phyloP scores from a whole-genome alignment of 2,888 invertebrate species.

The Parnassius orleans region DNA sequence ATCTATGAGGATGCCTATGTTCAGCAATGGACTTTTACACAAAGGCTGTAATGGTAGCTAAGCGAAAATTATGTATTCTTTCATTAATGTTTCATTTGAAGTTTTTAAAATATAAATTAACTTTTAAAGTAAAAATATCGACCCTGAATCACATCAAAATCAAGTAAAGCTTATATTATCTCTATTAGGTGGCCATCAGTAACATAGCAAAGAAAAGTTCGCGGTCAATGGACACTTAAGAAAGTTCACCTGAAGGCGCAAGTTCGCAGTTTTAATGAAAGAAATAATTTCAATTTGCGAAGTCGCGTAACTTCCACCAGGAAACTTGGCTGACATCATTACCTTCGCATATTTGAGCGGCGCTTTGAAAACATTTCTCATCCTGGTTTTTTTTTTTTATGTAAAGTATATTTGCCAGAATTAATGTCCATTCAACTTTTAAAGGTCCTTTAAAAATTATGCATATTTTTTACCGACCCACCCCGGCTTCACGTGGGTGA shows the following conservation, averaged over 20 bases:
- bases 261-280: conserved; percentile 74
- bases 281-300: conserved; percentile 76
- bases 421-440: too few species aligned
- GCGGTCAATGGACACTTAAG: conserved; percentile 59
- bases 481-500: too few species aligned
- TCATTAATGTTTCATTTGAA: too few species aligned
- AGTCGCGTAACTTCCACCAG: conserved; percentile 45
- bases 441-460: too few species aligned
- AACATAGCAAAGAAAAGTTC: conserved; percentile 38
- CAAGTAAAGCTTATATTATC: background rate
- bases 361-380: conserved; percentile 45
- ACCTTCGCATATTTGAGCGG: conserved; percentile 66
- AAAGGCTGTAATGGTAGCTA: too few species aligned
- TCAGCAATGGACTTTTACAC: too few species aligned
- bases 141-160: background rate
- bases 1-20: too few species aligned
- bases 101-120: too few species aligned
- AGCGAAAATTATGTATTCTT: too few species aligned
- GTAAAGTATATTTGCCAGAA: background rate
- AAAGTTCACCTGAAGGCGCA: conserved; percentile 67
- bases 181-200: conserved; percentile 12
- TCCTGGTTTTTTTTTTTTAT: conserved; percentile 8
- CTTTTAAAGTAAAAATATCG: too few species aligned
- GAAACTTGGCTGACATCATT: conserved; percentile 58
- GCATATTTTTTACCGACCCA: too few species aligned